phyloP scores from a whole-genome alignment of 2,113 vertebrate species.

The Oriolus oriolus region DNA sequence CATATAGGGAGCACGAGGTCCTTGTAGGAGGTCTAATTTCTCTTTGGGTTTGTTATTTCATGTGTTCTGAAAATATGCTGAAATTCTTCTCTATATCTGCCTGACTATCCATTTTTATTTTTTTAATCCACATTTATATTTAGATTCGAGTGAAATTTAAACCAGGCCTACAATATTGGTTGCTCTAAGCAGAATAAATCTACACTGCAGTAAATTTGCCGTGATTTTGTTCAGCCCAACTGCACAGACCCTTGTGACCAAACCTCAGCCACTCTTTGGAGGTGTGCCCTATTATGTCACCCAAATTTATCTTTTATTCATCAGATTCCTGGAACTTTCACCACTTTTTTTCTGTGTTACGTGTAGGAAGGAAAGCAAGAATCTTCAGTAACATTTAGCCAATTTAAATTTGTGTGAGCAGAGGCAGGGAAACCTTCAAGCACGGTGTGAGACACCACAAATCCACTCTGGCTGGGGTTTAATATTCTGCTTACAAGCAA shows the following conservation, averaged over 20 bases:
- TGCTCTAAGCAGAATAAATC: not conserved
- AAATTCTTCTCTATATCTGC: not conserved
- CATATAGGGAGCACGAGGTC: not conserved
- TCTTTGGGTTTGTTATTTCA: not conserved
- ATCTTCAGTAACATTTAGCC: not conserved
- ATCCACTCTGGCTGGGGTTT: not conserved
- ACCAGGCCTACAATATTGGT: not conserved
- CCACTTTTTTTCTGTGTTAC: not conserved
- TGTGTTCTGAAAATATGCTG: not conserved
- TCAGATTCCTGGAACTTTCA: not conserved
- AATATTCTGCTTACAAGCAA: not conserved
- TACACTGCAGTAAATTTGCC: fast-evolving
- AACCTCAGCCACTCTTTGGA: not conserved
- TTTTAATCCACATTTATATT: not conserved
- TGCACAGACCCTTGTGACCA: not conserved
- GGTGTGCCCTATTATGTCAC: not conserved
- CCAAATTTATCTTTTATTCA: not conserved
- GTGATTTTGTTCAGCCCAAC: not conserved
- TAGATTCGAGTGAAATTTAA: not conserved
- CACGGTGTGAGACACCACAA: not conserved
- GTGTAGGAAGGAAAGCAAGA: not conserved
- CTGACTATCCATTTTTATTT: fast-evolving
- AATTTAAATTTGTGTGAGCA: not conserved
- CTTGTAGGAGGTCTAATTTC: not conserved
- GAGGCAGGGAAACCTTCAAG: not conserved